A percentile compares a stretch with the other conserved stretches of the same genome.
Evolutionary conservation across 2,888 invertebrate genomes (phyloP).

Genomic region (Gonocerus acuteangulatus): DNA sequence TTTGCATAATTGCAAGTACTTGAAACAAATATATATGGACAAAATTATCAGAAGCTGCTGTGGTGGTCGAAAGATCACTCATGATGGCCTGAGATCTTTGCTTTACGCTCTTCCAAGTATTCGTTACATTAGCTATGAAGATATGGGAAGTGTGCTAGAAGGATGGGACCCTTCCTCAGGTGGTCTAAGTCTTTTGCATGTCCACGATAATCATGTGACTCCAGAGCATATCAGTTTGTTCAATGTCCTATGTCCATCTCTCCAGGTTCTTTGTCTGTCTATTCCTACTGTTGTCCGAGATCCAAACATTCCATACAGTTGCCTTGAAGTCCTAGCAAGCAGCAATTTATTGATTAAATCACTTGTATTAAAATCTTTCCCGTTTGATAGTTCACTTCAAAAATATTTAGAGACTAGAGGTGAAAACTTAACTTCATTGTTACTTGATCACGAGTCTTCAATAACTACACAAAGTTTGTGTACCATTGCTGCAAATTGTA

Average conservation of each 20-base stretch:
- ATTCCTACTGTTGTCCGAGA: constrained; percentile 4
- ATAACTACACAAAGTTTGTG: not conserved
- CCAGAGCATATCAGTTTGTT: constrained; percentile 25
- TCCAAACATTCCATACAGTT: not conserved
- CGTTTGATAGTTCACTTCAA: not conserved
- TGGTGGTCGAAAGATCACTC: constrained; percentile 26
- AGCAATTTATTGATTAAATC: not conserved
- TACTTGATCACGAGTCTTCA: not conserved
- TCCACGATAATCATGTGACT: constrained; percentile 28
- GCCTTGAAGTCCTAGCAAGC: not conserved
- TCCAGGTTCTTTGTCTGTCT: constrained; percentile 20
- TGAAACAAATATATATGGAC: constrained; percentile 25
- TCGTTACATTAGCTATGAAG: constrained; percentile 26
- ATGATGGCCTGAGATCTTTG: constrained; percentile 24
- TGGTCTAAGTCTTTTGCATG: constrained; percentile 17
- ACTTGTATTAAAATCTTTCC: constrained; percentile 1
- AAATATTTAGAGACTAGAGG: not conserved
- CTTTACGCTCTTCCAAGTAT: constrained; percentile 15
- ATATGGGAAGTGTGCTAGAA: constrained; percentile 29
- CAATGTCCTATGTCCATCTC: constrained; percentile 18
- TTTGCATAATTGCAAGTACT: constrained; percentile 14
- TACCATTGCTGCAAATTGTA: not conserved
- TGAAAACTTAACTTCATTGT: not conserved
- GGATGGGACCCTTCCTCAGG: not conserved
- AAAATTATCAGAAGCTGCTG: constrained; percentile 28